phyloP scores from a whole-genome alignment of 2,888 invertebrate genomes.

The Lasioglossum leucozonium region DNA sequence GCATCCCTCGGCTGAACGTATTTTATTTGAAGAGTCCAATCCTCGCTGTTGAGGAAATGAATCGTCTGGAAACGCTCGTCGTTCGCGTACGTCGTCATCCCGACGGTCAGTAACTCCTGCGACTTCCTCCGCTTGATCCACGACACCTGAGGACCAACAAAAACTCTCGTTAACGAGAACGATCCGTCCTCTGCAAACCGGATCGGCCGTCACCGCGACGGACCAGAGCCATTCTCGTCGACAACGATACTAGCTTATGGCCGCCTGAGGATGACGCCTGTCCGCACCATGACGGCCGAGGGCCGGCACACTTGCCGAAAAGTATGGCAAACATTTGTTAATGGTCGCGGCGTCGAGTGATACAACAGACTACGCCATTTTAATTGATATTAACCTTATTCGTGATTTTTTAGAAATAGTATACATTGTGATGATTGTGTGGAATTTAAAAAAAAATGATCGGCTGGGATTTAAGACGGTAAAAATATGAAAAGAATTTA shows the following conservation, averaged over 20 bases:
- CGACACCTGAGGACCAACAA: slow-evolving; percentile 88
- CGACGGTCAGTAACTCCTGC: slow-evolving; percentile 92
- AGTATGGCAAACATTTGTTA: not conserved
- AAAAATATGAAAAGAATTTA: too few relatives aligned
- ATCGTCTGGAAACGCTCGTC: slow-evolving; percentile 95
- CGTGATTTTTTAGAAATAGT: too few relatives aligned
- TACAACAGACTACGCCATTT: not conserved
- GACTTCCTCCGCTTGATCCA: slow-evolving; percentile 93
- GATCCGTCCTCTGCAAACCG: slow-evolving; percentile 34
- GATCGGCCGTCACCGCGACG: slow-evolving; percentile 18
- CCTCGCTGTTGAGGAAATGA: slow-evolving; percentile 95
- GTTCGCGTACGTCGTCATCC: slow-evolving; percentile 94
- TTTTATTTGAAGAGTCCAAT: slow-evolving; percentile 96
- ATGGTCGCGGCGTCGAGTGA: not conserved
- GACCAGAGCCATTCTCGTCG: not conserved
- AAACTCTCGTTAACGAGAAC: slow-evolving; percentile 54
- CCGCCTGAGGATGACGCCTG: slow-evolving; percentile 8
- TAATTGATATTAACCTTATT: too few relatives aligned
- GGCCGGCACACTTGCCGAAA: not conserved
- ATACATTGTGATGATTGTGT: too few relatives aligned
- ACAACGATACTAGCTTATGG: not conserved
- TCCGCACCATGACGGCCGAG: not conserved
- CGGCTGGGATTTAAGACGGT: too few relatives aligned
- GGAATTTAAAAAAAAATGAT: too few relatives aligned
- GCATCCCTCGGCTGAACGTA: slow-evolving; percentile 94